A percentile compares a stretch with the other conserved stretches of the same genome.
Evolutionary conservation across 2,113 vertebrate genomes (phyloP).

Genomic region (Melanerpes formicivorus): DNA sequence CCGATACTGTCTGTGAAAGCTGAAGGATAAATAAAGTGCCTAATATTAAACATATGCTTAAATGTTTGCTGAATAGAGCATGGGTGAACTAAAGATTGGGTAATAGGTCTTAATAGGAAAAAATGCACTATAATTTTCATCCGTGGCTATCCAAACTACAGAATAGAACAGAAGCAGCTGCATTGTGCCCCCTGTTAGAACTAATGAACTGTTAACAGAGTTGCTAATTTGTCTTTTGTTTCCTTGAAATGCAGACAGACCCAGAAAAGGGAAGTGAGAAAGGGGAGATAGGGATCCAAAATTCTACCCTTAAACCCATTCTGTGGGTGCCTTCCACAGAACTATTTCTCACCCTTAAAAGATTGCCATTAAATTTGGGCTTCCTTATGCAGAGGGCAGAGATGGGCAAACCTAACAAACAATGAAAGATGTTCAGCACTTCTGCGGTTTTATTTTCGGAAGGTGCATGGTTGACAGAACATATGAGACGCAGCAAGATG

Average conservation of each 20-base stretch:
- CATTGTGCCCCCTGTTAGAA: background rate
- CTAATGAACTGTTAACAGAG: background rate
- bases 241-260: background rate
- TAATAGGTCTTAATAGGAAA: background rate
- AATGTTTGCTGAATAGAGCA: background rate
- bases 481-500: slow-evolving; percentile 23
- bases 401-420: background rate
- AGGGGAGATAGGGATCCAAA: background rate
- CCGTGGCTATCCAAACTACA: background rate
- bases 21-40: background rate
- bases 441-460: background rate
- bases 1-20: background rate
- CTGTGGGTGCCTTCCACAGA: background rate
- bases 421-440: background rate
- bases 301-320: background rate
- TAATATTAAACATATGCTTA: background rate
- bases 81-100: background rate
- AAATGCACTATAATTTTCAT: background rate
- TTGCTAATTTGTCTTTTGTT: background rate
- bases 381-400: background rate
- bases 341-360: background rate
- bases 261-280: background rate
- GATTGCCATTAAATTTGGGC: background rate
- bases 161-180: background rate
- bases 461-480: slow-evolving; percentile 13